Evolutionary conservation across 2,797 vertebrate species (phyloP).

Genomic region (Rallus crepitans): DNA sequence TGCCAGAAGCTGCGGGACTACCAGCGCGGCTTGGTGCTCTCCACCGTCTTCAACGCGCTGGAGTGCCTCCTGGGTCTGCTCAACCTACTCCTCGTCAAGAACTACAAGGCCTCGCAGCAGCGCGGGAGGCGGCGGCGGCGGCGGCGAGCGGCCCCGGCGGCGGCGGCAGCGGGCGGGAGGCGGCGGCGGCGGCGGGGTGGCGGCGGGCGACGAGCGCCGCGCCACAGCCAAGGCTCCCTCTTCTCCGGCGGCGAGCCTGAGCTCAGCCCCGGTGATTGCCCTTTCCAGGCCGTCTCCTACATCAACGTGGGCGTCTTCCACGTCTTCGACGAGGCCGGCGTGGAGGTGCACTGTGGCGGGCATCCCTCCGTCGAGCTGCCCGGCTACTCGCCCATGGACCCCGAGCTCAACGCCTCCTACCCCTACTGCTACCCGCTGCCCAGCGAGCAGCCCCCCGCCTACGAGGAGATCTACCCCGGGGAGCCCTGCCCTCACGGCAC

Average conservation of each 20-base stretch:
- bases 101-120: constrained; percentile 89
- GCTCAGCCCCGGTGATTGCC: constrained; percentile 68
- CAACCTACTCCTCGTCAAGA: constrained; percentile 90
- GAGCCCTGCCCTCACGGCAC: constrained; percentile 78
- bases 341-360: constrained; percentile 89
- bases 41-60: constrained; percentile 92
- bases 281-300: constrained; percentile 90
- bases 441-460: constrained; percentile 88
- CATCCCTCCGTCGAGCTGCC: constrained; percentile 95
- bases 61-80: constrained; percentile 92
- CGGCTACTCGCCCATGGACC: constrained; percentile 90
- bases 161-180: constrained; percentile 70
- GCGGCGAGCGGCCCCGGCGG: constrained; percentile 35
- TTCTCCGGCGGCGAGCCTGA: constrained; percentile 89
- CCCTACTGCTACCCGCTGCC: constrained; percentile 90
- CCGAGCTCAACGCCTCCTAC: constrained; percentile 89
- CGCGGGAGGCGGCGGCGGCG: constrained; percentile 70
- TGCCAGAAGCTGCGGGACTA: constrained; percentile 92
- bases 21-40: constrained; percentile 90
- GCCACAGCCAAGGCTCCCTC: constrained; percentile 84
- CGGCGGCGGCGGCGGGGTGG: background rate
- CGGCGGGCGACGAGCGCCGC: constrained; percentile 73
- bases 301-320: constrained; percentile 90
- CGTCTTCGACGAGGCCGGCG: constrained; percentile 87
- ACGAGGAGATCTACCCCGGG: constrained; percentile 91